phyloP scores from a whole-genome alignment of 2,113 vertebrate genomes.

The Miniopterus natalensis region DNA sequence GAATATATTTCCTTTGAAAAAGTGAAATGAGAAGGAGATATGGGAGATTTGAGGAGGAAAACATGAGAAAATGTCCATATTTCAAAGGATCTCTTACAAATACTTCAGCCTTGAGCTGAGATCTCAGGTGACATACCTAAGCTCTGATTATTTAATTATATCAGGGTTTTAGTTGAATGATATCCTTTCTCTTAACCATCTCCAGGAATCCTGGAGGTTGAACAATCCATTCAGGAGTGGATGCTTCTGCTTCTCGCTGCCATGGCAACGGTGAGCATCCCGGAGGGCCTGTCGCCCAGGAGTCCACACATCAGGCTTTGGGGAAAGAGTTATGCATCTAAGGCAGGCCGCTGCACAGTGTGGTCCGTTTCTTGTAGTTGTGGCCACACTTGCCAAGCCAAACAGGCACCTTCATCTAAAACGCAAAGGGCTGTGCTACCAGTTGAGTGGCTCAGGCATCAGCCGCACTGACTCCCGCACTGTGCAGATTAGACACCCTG shows the following conservation, averaged over 20 bases:
- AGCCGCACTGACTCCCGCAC: rapidly evolving
- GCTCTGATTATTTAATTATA: background rate
- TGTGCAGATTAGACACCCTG: rapidly evolving
- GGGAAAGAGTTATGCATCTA: background rate
- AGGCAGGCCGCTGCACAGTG: rapidly evolving
- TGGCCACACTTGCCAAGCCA: background rate
- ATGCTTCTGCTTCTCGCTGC: background rate
- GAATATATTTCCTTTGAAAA: background rate
- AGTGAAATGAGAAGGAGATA: background rate
- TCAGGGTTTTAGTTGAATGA: background rate
- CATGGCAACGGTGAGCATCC: background rate
- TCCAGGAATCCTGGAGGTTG: background rate
- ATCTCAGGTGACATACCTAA: background rate
- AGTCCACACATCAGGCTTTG: background rate
- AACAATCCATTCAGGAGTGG: background rate
- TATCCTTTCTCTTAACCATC: background rate
- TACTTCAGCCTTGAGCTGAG: background rate
- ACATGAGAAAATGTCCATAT: background rate
- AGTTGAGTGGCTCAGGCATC: too few relatives aligned
- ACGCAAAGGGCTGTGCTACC: background rate
- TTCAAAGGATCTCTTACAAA: background rate
- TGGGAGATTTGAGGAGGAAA: background rate
- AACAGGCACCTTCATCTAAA: too few relatives aligned
- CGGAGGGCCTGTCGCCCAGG: background rate
- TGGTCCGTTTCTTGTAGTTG: rapidly evolving